A percentile compares a stretch with the other conserved stretches of the same genome.
phyloP scores from a whole-genome alignment of 2,113 vertebrate species.

The Podilymbus podiceps region DNA sequence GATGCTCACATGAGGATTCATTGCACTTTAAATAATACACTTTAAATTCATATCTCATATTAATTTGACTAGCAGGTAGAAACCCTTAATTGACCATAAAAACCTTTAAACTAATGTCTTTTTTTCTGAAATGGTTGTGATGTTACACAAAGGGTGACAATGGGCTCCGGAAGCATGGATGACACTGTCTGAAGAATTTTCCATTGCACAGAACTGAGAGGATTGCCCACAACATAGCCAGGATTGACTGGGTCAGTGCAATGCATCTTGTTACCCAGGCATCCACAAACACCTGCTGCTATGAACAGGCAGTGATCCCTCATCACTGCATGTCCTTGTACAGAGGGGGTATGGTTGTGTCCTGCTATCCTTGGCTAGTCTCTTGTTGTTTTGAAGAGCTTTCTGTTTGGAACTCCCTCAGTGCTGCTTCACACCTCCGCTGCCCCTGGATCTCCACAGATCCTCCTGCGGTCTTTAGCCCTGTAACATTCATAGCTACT shows the following conservation, averaged over 20 bases:
- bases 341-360: accelerated
- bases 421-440: not conserved
- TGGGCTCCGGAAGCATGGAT: not conserved
- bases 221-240: accelerated
- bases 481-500: not conserved
- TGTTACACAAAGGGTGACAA: not conserved
- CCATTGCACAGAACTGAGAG: not conserved
- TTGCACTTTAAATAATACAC: not conserved
- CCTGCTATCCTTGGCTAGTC: not conserved
- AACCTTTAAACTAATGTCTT: not conserved
- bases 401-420: not conserved
- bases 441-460: not conserved
- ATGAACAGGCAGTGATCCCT: not conserved
- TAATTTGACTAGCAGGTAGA: not conserved
- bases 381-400: not conserved
- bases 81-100: not conserved
- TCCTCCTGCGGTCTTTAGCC: not conserved
- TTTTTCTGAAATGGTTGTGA: not conserved
- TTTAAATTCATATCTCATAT: not conserved
- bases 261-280: not conserved
- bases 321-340: accelerated
- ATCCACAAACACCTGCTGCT: not conserved
- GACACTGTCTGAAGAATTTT: not conserved
- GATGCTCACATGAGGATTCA: not conserved
- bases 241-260: not conserved